Base-by-base conservation (phyloP, 2,888 invertebrate species). In the Ellobium chinense region DNA sequence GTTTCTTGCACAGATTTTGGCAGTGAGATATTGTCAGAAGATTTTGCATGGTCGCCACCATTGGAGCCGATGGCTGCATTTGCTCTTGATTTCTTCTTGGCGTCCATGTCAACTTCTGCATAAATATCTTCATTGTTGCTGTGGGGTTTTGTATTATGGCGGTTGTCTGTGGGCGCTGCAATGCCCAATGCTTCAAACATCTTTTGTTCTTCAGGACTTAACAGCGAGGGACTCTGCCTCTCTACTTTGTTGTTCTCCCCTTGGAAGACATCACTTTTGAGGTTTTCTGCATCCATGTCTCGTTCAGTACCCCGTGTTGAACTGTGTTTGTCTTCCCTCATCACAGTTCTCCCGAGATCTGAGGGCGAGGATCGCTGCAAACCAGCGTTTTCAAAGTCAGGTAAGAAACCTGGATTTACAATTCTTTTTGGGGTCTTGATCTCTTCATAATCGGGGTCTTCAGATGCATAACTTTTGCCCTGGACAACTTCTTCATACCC, bases 111-210 rank as follows among this genome's bases (percentile, higher is more conserved):
- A 12, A 12, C 46, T 46, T 46, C 46, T 7, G 46, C 9, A 46
- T 7, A 46, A 18, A 46, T 7, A 12, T 12, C 7, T 46, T 46
- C 46, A 46, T 46, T 46, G 46, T 46, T 46, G 18, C 46, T 46
- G n/a, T n/a, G n/a, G 46, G 46, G 46, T 12, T 46, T 18, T 12
- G 46, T 46, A 12, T 46, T 18, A 46, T 46, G 46, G n/a, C n/a
- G n/a, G n/a, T n/a, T n/a, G n/a, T n/a, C n/a, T 68, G 2, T 37
- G 24, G 12, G 36, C 46, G 21, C 39, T n/a, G 39, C 56, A 1
- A 73, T 58, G 31, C 37, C 37, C 24, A 73, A 60, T 3, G 14
- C 27, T 36, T 60, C 37, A 60, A 60, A 37, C 73, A 60, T 60
- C 27, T 34, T 31, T 27, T 37, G n/a, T 29, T 73, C 60, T 18